Percentiles rank a stretch among this genome's conserved stretches.
phyloP scores from a whole-genome alignment of 2,888 invertebrate species.

The Lochmaea capreae region DNA sequence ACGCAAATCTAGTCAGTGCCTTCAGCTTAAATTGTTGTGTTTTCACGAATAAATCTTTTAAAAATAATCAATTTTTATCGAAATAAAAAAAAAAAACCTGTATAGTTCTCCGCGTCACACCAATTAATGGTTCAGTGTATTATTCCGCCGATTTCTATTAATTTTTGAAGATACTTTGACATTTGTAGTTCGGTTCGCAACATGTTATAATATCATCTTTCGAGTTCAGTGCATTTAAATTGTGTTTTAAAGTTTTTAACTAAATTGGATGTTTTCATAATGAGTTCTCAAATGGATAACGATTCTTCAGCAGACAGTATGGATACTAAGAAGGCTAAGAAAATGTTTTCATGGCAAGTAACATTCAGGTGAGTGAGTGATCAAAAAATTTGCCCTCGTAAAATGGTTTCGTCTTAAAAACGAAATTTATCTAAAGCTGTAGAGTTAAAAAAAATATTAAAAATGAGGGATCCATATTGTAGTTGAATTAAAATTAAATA shows the following conservation, averaged over 20 bases:
- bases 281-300: constrained; percentile 27
- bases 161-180: constrained; percentile 24
- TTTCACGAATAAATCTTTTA: constrained; percentile 15
- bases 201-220: constrained; percentile 37
- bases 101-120: not conserved
- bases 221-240: constrained; percentile 6
- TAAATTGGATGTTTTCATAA: constrained; percentile 14
- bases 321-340: constrained; percentile 21
- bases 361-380: constrained; percentile 34
- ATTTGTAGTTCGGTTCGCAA: constrained; percentile 26
- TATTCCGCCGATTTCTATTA: not conserved
- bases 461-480: too few relatives aligned
- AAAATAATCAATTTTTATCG: not conserved
- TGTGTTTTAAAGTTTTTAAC: constrained; percentile 15
- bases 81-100: not conserved
- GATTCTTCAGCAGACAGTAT: not conserved
- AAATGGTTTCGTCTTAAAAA: too few relatives aligned
- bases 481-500: too few relatives aligned
- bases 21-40: constrained; percentile 18
- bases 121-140: constrained; percentile 7
- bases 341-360: constrained; percentile 44
- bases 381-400: not conserved
- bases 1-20: constrained; percentile 25
- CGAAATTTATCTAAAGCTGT: too few relatives aligned
- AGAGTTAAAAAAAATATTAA: too few relatives aligned